Percentiles rank a stretch among this genome's conserved stretches.
Conservation (phyloP, 2,113 vertebrate genomes). For the Oenanthe oenanthe region DNA sequence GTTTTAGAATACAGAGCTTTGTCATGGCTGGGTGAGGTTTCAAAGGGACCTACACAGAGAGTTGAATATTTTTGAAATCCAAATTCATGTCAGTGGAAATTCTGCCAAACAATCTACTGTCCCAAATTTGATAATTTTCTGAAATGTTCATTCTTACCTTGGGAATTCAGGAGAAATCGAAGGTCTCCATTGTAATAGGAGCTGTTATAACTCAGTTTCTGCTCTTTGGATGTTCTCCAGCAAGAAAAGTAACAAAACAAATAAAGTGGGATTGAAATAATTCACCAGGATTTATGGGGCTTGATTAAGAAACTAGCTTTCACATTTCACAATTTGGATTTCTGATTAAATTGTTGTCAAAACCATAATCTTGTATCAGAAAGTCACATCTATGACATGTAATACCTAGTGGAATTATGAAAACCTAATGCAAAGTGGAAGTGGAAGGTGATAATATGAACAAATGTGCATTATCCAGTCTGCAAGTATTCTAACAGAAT, state of each 20-base stretch:
- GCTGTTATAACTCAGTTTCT: not conserved
- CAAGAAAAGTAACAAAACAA: not conserved
- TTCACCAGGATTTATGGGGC: not conserved
- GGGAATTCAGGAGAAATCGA: not conserved
- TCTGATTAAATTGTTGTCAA: not conserved
- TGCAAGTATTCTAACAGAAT: not conserved
- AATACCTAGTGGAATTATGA: not conserved
- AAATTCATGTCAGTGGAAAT: not conserved
- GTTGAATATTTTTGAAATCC: not conserved
- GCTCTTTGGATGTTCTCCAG: not conserved
- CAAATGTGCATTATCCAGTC: not conserved
- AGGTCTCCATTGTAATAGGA: not conserved
- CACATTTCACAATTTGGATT: not conserved
- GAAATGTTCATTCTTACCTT: not conserved
- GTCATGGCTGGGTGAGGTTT: not conserved
- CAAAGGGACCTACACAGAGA: not conserved
- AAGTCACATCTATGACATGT: not conserved
- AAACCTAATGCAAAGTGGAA: not conserved
- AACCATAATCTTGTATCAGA: not conserved
- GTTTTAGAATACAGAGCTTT: not conserved
- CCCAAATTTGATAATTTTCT: not conserved
- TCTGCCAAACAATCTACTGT: not conserved
- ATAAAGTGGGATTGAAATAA: not conserved
- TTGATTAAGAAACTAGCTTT: not conserved
- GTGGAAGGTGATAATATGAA: not conserved